Evolutionary conservation across 2,113 vertebrate species (phyloP).

Genomic region (Catharus minimus): DNA sequence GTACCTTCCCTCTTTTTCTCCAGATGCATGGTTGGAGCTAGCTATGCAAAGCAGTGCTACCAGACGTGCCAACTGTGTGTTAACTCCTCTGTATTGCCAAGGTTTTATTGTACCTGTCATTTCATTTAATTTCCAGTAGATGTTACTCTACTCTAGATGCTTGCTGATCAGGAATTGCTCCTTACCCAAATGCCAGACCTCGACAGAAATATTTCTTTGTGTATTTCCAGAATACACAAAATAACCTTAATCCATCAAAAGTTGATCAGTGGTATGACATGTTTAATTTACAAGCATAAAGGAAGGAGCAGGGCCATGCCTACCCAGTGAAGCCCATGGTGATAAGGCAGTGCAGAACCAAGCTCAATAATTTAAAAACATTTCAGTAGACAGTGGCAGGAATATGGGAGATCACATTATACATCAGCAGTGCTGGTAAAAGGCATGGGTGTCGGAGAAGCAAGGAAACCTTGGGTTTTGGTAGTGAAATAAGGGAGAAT

Average conservation of each 20-base stretch:
- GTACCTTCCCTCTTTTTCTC: neutral
- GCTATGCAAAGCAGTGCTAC: neutral
- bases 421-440: neutral
- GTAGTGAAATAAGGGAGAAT: neutral
- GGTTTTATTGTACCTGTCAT: neutral
- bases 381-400: neutral
- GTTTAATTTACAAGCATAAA: neutral
- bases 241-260: neutral
- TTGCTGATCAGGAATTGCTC: neutral
- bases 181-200: neutral
- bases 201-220: neutral
- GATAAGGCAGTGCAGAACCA: neutral
- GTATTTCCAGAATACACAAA: neutral
- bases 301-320: neutral
- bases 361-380: neutral
- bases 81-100: neutral
- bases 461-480: neutral
- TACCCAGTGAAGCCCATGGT: neutral
- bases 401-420: neutral
- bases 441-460: neutral
- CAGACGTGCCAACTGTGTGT: neutral
- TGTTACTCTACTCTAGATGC: neutral
- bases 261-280: neutral
- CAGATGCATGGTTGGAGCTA: neutral
- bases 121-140: conserved; percentile 12